A percentile compares a stretch with the other conserved stretches of the same genome.
These are phyloP conservation scores for Columbina picui DNA, from an alignment of 2,113 vertebrate genomes.

Conservation along the genomic window DNA sequence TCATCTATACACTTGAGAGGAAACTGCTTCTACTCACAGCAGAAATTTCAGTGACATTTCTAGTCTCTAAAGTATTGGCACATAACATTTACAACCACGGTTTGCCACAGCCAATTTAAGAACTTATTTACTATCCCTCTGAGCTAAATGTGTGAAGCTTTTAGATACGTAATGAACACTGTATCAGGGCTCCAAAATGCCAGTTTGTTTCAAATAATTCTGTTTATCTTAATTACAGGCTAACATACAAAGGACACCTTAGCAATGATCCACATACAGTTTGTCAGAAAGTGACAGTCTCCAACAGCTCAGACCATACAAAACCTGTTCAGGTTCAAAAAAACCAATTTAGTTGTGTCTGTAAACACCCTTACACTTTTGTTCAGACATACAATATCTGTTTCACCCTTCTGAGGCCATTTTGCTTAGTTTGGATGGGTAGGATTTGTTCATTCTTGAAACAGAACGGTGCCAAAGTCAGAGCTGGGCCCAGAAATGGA, in stretches of 20 bases:
- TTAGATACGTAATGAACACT: neutral
- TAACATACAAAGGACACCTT: neutral
- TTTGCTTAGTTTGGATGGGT: neutral
- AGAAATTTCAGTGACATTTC: neutral
- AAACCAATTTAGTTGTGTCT: neutral
- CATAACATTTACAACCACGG: neutral
- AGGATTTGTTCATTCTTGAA: neutral
- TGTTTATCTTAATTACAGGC: neutral
- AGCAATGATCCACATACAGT: neutral
- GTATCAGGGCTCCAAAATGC: neutral
- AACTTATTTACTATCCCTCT: neutral
- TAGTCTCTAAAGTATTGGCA: neutral
- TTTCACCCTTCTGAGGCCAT: neutral
- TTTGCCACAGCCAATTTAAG: neutral
- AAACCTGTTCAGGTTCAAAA: neutral
- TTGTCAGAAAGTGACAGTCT: neutral
- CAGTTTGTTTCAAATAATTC: neutral
- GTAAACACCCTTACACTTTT: neutral
- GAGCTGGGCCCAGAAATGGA: neutral
- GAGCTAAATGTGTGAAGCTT: neutral
- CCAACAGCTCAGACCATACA: neutral
- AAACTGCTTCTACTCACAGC: neutral
- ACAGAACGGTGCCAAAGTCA: neutral
- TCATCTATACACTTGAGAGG: neutral
- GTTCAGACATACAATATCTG: neutral